Base-by-base conservation (phyloP, 2,113 vertebrate species). In the Anolis sagrei region DNA sequence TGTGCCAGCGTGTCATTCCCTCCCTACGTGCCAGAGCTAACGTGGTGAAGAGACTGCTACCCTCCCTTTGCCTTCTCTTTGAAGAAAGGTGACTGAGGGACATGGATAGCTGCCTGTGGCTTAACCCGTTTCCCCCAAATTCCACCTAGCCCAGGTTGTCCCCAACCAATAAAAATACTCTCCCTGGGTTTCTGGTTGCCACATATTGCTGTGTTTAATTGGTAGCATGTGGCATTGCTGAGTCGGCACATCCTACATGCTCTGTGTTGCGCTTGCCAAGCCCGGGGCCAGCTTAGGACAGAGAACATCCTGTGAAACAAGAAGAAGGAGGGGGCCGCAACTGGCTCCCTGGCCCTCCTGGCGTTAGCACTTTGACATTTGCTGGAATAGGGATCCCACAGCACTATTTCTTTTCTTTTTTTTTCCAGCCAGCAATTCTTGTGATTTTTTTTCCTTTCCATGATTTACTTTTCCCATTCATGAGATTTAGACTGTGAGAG, bases 181-280 rank as follows among this genome's bases (percentile, higher is more conserved):
- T 11, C 34, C 10, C 21, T 29, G 27, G 13, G 34, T 66, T 34
- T 62, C 19, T 8, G 16, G 34, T 48, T 10, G 75, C 76, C 66
- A 83, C 75, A 36, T 83, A 51, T 66, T 18, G 25, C 78, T 81
- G 84, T 29, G 19, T 18, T 48, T 58, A 44, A 54, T 68, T 76
- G 79, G 78, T n/a, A 54, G 82, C 61, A 68, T n/a, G 85, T 68
- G 72, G 79, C 61, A 68, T 23, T 84, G 87, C 77, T 88, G 82
- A 58, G 34, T 88, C 58, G 1, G 61, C 69, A 54, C 49, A 68
- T 79, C 72, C 62, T 1, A 1, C 16, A 48, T 0, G 84, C 64
- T 89, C 69, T 62, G 2, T 34, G 3, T 5, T n/a, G 69, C 2
- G 0, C 74, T 39, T 69, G 13, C 23, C 3, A 10, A 86, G 70